Percentiles rank a stretch among this genome's conserved stretches.
Conservation (phyloP, 1,140 invertebrate species). For the Cryptotermes secundus region DNA sequence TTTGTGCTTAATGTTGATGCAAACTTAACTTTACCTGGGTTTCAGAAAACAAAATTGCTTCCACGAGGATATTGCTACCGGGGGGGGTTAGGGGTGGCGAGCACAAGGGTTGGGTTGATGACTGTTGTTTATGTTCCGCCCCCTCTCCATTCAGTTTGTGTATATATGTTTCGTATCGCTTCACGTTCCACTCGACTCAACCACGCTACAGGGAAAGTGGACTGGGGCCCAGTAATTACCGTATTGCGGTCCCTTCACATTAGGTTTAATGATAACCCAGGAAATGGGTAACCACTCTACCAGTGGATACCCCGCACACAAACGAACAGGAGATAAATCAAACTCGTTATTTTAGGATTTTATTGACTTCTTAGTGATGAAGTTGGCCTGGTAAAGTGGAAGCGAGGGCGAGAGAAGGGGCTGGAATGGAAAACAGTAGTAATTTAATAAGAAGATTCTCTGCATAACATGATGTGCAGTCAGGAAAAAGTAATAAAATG, state of each 20-base stretch:
- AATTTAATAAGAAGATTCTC: slow-evolving; percentile 12
- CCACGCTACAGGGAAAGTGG: slow-evolving; percentile 12
- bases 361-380: slow-evolving; percentile 19
- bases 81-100: background rate
- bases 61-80: background rate
- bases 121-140: background rate
- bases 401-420: background rate
- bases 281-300: background rate
- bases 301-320: background rate
- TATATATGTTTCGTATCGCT: background rate
- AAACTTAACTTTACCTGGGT: background rate
- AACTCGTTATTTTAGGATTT: slow-evolving; percentile 14
- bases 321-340: background rate
- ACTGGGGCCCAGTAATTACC: slow-evolving; percentile 6
- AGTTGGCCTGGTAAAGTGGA: background rate
- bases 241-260: background rate
- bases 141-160: background rate
- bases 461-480: background rate
- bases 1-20: background rate
- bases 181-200: slow-evolving; percentile 8
- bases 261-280: background rate
- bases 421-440: background rate
- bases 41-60: background rate
- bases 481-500: background rate
- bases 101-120: background rate